Percentiles rank a stretch among this genome's conserved stretches.
phyloP scores from a whole-genome alignment of 2,797 vertebrate species.

The Peromyscus melanophrys region DNA sequence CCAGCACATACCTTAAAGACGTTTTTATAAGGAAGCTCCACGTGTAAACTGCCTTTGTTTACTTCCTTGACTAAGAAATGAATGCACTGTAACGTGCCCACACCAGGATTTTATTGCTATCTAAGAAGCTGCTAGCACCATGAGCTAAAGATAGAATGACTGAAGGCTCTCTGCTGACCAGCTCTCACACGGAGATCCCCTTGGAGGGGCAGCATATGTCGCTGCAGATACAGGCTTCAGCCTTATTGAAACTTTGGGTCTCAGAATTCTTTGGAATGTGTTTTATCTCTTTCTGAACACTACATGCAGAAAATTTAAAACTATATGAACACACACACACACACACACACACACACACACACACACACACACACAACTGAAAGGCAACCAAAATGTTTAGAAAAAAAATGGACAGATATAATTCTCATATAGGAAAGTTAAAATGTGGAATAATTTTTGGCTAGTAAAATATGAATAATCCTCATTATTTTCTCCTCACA shows the following conservation, averaged over 20 bases:
- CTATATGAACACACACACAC: neutral
- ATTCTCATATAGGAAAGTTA: constrained; percentile 44
- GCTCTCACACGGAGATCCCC: neutral
- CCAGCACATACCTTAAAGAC: neutral
- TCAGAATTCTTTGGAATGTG: neutral
- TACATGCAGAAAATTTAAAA: neutral
- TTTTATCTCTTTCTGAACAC: constrained; percentile 39
- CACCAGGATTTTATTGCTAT: neutral
- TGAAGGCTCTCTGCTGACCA: no score
- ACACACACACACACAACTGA: neutral
- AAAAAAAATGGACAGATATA: constrained; percentile 43
- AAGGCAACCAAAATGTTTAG: neutral
- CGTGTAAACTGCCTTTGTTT: neutral
- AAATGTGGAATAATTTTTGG: neutral
- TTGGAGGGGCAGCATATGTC: neutral
- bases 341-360: no score
- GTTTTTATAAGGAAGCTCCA: constrained; percentile 4
- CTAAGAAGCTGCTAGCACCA: neutral
- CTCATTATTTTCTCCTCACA: neutral
- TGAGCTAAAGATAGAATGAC: neutral
- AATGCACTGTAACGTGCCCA: neutral
- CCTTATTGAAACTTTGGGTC: neutral
- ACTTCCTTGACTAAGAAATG: constrained; percentile 41
- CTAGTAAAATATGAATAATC: constrained; percentile 50
- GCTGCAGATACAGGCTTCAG: neutral